These are phyloP conservation scores for Melanotaenia nigrans DNA, from an alignment of 2,797 vertebrate species.

Conservation along the genomic window DNA sequence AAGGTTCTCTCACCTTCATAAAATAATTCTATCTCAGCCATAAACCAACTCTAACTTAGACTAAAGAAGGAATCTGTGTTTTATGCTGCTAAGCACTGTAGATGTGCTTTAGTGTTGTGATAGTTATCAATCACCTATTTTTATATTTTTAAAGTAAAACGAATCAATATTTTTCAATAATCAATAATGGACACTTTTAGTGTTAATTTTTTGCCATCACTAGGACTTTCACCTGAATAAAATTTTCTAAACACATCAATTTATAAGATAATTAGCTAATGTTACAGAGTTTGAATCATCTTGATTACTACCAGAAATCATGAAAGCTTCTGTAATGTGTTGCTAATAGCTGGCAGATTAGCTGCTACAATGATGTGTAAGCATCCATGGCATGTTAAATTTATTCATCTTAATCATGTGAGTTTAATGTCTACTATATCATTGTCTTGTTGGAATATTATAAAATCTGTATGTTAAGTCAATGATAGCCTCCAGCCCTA, in stretches of 20 bases:
- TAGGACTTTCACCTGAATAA: background rate
- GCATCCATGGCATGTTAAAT: too few relatives aligned
- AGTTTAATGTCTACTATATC: background rate
- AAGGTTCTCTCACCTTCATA: background rate
- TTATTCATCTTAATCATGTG: background rate
- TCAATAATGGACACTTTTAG: background rate
- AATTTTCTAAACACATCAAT: background rate
- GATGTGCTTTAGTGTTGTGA: background rate
- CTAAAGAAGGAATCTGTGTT: background rate
- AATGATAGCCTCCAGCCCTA: background rate
- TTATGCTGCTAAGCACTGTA: background rate
- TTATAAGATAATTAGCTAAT: background rate
- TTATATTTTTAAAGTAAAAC: too few relatives aligned
- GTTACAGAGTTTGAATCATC: background rate
- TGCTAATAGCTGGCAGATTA: background rate
- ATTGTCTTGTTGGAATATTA: background rate
- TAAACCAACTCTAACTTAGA: background rate
- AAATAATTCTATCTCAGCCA: background rate
- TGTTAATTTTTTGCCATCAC: background rate
- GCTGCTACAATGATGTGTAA: background rate
- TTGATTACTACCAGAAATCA: background rate
- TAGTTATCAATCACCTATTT: too few relatives aligned
- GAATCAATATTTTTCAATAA: background rate
- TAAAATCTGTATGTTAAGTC: constrained; percentile 5
- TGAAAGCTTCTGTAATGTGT: background rate